Evolutionary conservation across 2,113 vertebrate species (phyloP).

Genomic region (Grammomys dolichurus): DNA sequence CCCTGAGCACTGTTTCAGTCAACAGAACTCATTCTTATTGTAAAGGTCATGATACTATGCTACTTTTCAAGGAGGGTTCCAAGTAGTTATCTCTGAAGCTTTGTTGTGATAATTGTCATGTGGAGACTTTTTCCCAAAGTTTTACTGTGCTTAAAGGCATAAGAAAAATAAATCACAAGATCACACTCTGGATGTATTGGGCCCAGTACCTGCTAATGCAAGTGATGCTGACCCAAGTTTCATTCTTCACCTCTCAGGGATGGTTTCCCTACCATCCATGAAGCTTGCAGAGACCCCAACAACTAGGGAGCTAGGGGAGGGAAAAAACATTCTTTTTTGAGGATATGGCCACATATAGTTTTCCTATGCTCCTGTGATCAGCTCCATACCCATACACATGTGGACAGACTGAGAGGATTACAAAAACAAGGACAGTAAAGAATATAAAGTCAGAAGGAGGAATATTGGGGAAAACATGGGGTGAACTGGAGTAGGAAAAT

Average conservation of each 20-base stretch:
- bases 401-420: neutral
- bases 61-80: neutral
- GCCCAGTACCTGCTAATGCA: neutral
- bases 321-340: neutral
- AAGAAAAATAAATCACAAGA: neutral
- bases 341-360: neutral
- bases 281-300: accelerated
- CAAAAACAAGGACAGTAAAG: neutral
- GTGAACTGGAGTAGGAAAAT: neutral
- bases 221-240: neutral
- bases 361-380: neutral
- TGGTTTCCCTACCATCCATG: accelerated
- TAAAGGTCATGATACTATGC: neutral
- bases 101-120: neutral
- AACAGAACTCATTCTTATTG: neutral
- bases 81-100: too few species aligned
- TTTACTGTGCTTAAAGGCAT: neutral
- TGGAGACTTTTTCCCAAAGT: neutral
- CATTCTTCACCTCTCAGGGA: neutral
- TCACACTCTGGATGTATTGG: neutral
- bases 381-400: neutral
- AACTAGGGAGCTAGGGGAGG: neutral
- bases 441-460: neutral
- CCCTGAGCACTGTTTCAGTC: neutral
- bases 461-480: neutral